A percentile compares a stretch with the other conserved stretches of the same genome.
These are phyloP conservation scores for Sarcophaga subvicina DNA, from an alignment of 2,888 invertebrate genomes.

Conservation along the genomic window DNA sequence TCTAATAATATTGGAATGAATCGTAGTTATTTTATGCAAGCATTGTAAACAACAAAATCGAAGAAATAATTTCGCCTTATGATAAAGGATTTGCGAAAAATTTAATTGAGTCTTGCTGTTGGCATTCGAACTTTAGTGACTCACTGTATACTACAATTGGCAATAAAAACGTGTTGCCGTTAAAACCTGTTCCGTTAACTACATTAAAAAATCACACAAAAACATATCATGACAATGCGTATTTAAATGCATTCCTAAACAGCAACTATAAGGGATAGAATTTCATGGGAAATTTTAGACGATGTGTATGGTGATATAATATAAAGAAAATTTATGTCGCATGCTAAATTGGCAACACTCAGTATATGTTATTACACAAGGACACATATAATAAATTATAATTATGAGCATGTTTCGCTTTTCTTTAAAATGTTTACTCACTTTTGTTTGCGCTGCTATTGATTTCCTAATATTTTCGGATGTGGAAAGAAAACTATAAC, in stretches of 20 bases:
- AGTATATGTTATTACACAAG: not conserved
- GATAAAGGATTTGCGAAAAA: no score
- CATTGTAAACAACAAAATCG: no score
- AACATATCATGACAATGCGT: not conserved
- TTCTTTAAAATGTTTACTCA: not conserved
- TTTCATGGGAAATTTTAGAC: constrained; percentile 26
- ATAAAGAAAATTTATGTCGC: constrained; percentile 35
- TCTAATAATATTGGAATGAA: no score
- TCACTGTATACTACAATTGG: not conserved
- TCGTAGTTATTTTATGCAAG: no score
- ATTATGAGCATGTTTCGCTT: not conserved
- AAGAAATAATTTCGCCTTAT: no score
- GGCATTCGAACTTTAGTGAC: no score
- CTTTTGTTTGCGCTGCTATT: not conserved
- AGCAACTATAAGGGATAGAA: constrained; percentile 10
- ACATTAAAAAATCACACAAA: not conserved
- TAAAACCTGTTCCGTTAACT: constrained; percentile 34
- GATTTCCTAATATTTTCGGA: not conserved
- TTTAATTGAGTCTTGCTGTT: no score
- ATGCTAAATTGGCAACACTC: constrained; percentile 21
- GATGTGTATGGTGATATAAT: not conserved
- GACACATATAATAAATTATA: constrained; percentile 23
- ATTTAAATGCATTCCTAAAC: not conserved
- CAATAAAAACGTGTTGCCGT: constrained; percentile 25
- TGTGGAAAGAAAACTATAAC: constrained; percentile 2